Evolutionary conservation across 2,888 invertebrate species (phyloP).

Genomic region (Oxycera nigricornis): DNA sequence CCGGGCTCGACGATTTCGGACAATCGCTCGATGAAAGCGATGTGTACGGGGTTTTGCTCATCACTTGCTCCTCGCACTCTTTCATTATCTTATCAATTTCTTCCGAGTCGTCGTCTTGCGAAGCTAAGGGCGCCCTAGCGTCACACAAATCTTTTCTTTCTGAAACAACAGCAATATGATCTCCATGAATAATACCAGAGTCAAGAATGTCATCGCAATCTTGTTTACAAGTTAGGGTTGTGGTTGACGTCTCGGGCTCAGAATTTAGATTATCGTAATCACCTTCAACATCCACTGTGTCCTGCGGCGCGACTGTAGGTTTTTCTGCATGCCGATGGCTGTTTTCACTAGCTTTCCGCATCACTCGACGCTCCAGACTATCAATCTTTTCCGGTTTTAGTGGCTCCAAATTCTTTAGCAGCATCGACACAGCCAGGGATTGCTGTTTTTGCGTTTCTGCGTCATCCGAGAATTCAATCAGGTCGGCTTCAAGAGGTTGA

Average conservation of each 20-base stretch:
- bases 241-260: conserved; percentile 49
- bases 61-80: conserved; percentile 59
- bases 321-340: conserved; percentile 53
- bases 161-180: conserved; percentile 42
- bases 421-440: conserved; percentile 35
- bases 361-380: conserved; percentile 64
- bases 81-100: conserved; percentile 61
- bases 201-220: conserved; percentile 46
- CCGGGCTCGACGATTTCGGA: conserved; percentile 60
- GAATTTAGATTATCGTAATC: conserved; percentile 62
- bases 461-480: conserved; percentile 28
- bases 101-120: conserved; percentile 50
- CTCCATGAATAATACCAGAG: conserved; percentile 50
- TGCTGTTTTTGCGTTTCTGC: conserved; percentile 12
- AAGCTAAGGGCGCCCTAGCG: conserved; percentile 26
- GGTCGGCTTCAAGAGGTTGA: not conserved
- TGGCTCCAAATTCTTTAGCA: conserved; percentile 64
- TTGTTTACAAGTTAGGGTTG: conserved; percentile 46
- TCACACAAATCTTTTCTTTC: conserved; percentile 24
- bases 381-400: conserved; percentile 63
- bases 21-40: conserved; percentile 59
- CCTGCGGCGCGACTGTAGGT: conserved; percentile 56
- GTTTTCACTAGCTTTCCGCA: conserved; percentile 59
- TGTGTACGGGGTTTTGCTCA: conserved; percentile 40
- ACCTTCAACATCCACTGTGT: too few relatives aligned